Evolutionary conservation across 2,113 vertebrate genomes (phyloP), one percentile per base, ranked within the genome.

Genomic region (Microcebus murinus): DNA sequence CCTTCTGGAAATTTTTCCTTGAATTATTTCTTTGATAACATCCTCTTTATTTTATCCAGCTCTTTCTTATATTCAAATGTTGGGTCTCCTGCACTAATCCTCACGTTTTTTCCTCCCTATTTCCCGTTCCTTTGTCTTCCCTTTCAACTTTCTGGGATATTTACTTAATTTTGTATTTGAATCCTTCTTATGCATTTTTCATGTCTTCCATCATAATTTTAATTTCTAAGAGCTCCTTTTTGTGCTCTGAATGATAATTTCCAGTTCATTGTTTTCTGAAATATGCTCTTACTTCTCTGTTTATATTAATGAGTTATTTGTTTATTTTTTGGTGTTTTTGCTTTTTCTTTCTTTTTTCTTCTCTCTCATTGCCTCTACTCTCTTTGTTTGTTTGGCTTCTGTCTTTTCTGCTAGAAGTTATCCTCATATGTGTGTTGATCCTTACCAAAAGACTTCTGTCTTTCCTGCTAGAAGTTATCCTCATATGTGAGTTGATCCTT

Each of bases 91-190:
- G 18, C 6, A 34, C 36, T 71, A 95, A 95, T 27, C 12, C 3
- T 91, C 50, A 48, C 20, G 0, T 39, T n/a, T 55, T 68, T 67
- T 36, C 7, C 14, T 57, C 17, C 31, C 12, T 45, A 20, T 82
- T 90, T 91, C 61, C 4, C 27, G 89, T 61, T 91, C 88, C 25
- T 86, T 89, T 84, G 11, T 76, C 73, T 31, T 84, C 27, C 74
- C 73, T 71, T 90, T 83, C 55, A 91, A 34, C 4, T 86, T 96
- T 68, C 52, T 79, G 27, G 36, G 34, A 61, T 18, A 89, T 14
- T 67, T 90, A 23, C 48, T 74, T 29, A 89, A 90, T 90, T 97
- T 91, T 91, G 23, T 25, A 68, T 96, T 93, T 13, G 50, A 70
- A 59, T 76, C 67, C 48, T 84, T 90, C 50, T 90, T 73, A n/a